Percentiles rank a stretch among this genome's conserved stretches.
phyloP scores from a whole-genome alignment of 2,888 invertebrate genomes.

The Sinohyriopsis cumingii region DNA sequence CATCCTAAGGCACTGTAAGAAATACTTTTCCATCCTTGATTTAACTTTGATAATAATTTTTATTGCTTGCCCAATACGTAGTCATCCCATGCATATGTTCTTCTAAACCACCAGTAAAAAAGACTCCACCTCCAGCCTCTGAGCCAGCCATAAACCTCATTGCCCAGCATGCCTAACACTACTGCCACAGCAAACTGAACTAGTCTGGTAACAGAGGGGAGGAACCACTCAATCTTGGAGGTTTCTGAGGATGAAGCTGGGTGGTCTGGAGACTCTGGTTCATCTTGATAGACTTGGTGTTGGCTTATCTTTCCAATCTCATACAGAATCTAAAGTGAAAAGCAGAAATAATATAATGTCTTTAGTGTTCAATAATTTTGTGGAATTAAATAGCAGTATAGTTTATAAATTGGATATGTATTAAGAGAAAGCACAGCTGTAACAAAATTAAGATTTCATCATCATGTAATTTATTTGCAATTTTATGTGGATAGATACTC shows the following conservation, averaged over 20 bases:
- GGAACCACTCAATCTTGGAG: slow-evolving; percentile 21
- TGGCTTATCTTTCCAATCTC: slow-evolving; percentile 50
- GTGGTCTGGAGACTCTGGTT: slow-evolving; percentile 46
- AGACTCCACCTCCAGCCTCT: slow-evolving; percentile 25
- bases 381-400: too few species aligned
- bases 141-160: slow-evolving; percentile 22
- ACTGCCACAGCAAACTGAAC: slow-evolving; percentile 15
- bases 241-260: slow-evolving; percentile 21
- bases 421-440: too few species aligned
- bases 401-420: too few species aligned
- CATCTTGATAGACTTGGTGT: slow-evolving; percentile 57
- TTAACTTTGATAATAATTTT: too few species aligned
- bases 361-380: not conserved
- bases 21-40: too few species aligned
- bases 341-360: not conserved
- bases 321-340: slow-evolving; percentile 37
- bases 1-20: too few species aligned
- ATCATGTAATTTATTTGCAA: too few species aligned
- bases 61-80: not conserved
- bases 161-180: slow-evolving; percentile 11
- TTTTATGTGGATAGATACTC: too few species aligned
- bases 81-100: slow-evolving; percentile 24
- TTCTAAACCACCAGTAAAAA: slow-evolving; percentile 25
- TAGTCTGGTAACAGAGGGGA: slow-evolving; percentile 25
- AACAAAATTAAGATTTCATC: too few species aligned